Conservation (phyloP, 2,888 invertebrate genomes). For the Drosophila borborema region DNA sequence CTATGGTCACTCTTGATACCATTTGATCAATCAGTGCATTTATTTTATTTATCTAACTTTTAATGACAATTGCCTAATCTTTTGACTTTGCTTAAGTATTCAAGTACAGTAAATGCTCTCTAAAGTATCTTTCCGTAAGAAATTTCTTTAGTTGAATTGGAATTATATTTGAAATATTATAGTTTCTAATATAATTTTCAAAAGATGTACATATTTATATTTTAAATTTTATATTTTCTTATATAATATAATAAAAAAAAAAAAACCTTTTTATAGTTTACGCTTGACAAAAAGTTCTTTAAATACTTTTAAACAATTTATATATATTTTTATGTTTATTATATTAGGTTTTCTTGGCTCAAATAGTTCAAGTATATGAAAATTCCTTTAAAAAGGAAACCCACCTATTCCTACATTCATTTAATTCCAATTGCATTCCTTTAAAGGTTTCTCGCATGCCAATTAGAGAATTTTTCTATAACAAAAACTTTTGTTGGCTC, state of each 20-base stretch:
- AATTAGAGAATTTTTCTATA: conserved; percentile 1
- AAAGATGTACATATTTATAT: too few species aligned
- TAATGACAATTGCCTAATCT: neutral
- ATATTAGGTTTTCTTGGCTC: neutral
- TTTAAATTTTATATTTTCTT: too few species aligned
- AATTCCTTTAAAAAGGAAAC: neutral
- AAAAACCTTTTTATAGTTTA: too few species aligned
- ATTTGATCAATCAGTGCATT: neutral
- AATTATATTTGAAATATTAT: too few species aligned
- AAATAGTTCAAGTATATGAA: neutral
- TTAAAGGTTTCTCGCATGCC: neutral
- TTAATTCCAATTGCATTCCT: neutral
- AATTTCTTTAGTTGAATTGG: too few species aligned
- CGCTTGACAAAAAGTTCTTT: too few species aligned
- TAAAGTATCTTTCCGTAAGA: neutral
- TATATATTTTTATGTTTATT: neutral
- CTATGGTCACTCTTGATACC: neutral
- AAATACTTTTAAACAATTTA: neutral
- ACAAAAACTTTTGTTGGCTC: neutral
- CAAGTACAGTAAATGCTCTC: neutral
- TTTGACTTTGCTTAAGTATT: neutral
- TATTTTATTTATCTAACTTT: neutral
- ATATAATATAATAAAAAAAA: too few species aligned
- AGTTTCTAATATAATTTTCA: too few species aligned
- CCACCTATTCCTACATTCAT: neutral